These are phyloP conservation scores for Caenorhabditis becei DNA, from an alignment of 2,888 invertebrate species.

Conservation along the genomic window DNA sequence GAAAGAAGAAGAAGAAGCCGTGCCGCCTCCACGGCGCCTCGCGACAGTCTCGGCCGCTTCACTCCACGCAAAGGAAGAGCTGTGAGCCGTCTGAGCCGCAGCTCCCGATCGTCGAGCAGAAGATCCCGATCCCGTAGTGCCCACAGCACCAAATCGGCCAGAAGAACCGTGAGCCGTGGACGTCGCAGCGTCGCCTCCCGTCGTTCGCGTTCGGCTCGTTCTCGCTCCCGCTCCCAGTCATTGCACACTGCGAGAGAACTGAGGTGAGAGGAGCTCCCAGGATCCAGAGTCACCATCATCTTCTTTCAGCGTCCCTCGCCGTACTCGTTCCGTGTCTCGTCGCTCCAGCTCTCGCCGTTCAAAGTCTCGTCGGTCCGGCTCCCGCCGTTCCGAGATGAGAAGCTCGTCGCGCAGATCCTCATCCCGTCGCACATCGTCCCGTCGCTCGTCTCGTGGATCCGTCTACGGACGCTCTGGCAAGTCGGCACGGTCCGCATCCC, in stretches of 20 bases:
- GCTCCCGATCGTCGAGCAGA: conserved; percentile 4
- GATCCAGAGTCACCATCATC: neutral
- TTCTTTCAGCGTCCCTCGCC: neutral
- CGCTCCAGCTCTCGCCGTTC: conserved; percentile 4
- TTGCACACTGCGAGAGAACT: neutral
- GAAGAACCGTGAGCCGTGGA: neutral
- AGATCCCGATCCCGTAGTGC: neutral
- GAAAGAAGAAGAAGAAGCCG: conserved; percentile 45
- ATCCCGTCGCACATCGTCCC: conserved; percentile 14
- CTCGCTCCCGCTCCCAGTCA: neutral
- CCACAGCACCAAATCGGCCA: neutral
- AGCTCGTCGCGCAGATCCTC: no score
- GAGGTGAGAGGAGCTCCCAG: neutral
- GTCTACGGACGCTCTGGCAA: conserved; percentile 10
- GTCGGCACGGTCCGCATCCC: neutral
- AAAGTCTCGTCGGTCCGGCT: neutral
- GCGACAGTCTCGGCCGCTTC: conserved; percentile 32
- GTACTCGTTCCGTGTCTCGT: neutral
- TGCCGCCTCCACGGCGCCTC: conserved; percentile 31
- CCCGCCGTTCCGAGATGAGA: conserved; percentile 1
- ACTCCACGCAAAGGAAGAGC: conserved; percentile 22
- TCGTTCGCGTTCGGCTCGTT: neutral
- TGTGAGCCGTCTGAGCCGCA: neutral
- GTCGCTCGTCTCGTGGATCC: conserved; percentile 22
- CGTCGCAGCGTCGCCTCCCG: neutral